phyloP scores from a whole-genome alignment of 37 sponge, comb jelly and placozoan species.

The Oopsacas minuta region DNA sequence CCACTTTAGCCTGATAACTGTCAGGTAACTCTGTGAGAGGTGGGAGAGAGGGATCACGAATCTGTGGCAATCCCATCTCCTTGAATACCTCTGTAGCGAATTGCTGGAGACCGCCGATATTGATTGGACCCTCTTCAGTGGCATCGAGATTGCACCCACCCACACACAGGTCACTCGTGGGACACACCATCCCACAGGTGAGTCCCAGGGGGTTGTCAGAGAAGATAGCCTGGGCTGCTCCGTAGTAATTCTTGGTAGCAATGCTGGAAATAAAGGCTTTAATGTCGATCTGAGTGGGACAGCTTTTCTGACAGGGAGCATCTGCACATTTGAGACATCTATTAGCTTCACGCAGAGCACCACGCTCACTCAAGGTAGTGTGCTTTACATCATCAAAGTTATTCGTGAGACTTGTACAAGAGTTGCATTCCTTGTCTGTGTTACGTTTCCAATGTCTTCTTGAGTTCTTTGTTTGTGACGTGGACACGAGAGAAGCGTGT shows the following conservation, averaged over 20 bases:
- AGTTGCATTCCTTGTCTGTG: conserved; percentile 64
- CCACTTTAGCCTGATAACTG: conserved; percentile 89
- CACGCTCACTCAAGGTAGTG: conserved; percentile 87
- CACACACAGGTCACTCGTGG: conserved; percentile 91
- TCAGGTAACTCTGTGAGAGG: conserved; percentile 53
- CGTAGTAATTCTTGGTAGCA: conserved; percentile 85
- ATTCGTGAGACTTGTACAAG: conserved; percentile 39
- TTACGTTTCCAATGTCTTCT: conserved; percentile 86
- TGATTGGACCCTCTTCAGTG: conserved; percentile 89
- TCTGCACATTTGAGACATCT: conserved; percentile 94
- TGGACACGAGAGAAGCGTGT: conserved; percentile 63
- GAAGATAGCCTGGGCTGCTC: conserved; percentile 80
- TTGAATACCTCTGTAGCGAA: conserved; percentile 96
- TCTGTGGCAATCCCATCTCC: conserved; percentile 76
- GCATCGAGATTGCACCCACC: conserved; percentile 90
- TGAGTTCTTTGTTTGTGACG: conserved; percentile 49
- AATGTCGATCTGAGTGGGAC: conserved; percentile 92
- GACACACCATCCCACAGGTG: conserved; percentile 94
- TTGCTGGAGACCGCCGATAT: conserved; percentile 95
- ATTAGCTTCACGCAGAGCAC: conserved; percentile 60
- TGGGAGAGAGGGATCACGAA: conserved; percentile 66
- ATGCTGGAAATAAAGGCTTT: conserved; percentile 82
- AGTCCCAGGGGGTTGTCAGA: conserved; percentile 95
- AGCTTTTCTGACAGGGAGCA: conserved; percentile 95
- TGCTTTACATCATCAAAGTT: conserved; percentile 97